These are phyloP conservation scores for Chinchilla lanigera DNA, from an alignment of 2,113 vertebrate species.

Conservation along the genomic window DNA sequence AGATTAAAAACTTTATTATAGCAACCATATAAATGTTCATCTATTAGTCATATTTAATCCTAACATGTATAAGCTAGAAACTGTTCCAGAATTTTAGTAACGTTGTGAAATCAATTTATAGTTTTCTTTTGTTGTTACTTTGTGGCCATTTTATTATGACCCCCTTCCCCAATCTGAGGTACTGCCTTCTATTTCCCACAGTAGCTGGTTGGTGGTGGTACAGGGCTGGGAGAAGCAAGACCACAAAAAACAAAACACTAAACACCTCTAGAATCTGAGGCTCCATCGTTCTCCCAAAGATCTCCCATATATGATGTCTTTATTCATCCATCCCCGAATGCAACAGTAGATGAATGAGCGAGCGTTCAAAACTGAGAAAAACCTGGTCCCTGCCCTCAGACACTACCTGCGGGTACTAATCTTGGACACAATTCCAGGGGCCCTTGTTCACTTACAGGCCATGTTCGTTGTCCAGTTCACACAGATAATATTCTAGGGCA, in stretches of 20 bases:
- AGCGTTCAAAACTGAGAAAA: background rate
- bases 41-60: slow-evolving; percentile 44
- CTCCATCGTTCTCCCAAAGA: background rate
- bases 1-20: slow-evolving; percentile 47
- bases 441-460: fast-evolving
- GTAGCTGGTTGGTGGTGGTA: background rate
- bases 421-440: no score
- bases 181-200: background rate
- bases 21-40: background rate
- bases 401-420: background rate
- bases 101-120: slow-evolving; percentile 32
- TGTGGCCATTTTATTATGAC: background rate
- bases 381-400: background rate
- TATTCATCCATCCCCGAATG: background rate
- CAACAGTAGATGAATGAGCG: background rate
- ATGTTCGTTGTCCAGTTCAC: background rate
- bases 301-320: background rate
- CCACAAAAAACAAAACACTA: background rate
- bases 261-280: background rate
- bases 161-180: background rate
- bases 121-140: background rate
- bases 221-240: background rate
- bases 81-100: slow-evolving; percentile 9
- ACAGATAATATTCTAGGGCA: background rate
- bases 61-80: slow-evolving; percentile 55